A percentile compares a stretch with the other conserved stretches of the same genome.
These are phyloP conservation scores for Notiomystis cincta DNA, from an alignment of 2,113 vertebrate genomes.

Conservation along the genomic window DNA sequence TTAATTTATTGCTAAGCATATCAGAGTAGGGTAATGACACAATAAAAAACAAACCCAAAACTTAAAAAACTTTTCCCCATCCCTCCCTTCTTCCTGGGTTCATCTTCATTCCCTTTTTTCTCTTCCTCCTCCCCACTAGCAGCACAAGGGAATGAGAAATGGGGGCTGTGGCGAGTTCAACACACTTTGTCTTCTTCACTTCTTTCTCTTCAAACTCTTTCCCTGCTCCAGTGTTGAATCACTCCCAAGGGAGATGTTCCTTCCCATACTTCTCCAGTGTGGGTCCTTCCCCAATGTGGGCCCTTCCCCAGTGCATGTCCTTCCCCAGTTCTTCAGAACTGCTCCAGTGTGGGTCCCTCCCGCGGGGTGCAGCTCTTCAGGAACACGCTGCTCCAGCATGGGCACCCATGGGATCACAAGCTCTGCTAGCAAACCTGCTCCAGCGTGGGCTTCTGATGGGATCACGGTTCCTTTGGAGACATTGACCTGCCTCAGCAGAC, in stretches of 20 bases:
- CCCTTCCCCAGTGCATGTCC: too few relatives aligned
- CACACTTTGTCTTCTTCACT: neutral
- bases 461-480: accelerated
- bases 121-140: neutral
- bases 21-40: neutral
- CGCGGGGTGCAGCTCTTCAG: neutral
- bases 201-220: neutral
- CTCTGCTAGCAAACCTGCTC: neutral
- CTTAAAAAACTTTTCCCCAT: neutral
- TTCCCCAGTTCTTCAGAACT: neutral
- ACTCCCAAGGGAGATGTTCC: neutral
- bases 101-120: neutral
- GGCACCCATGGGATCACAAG: neutral
- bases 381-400: accelerated
- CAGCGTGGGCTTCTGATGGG: accelerated
- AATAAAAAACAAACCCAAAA: neutral
- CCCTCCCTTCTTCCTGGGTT: neutral
- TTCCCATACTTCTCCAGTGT: accelerated
- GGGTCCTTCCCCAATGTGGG: accelerated
- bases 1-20: neutral
- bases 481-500: neutral
- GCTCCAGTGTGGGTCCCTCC: accelerated
- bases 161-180: neutral
- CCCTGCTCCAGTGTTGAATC: accelerated
- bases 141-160: accelerated